A percentile compares a stretch with the other conserved stretches of the same genome.
phyloP scores from a whole-genome alignment of 2,113 vertebrate genomes.

The Zapornia atra region DNA sequence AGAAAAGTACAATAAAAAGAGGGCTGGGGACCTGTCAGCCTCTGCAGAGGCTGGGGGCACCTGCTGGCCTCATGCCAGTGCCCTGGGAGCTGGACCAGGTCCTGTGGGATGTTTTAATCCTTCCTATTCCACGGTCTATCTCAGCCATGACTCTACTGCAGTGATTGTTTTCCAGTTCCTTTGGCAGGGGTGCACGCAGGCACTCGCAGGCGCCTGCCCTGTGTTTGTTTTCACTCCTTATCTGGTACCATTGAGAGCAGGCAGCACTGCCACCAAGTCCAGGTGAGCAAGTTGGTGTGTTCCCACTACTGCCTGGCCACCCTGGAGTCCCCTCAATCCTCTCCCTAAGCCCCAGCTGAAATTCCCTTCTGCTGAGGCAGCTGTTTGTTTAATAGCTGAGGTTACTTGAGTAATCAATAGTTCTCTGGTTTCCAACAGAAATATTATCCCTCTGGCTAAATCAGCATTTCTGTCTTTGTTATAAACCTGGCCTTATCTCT shows the following conservation, averaged over 20 bases:
- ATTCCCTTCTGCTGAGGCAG: conserved; percentile 12
- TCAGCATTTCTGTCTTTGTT: background rate
- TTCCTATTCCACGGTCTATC: background rate
- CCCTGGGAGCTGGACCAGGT: background rate
- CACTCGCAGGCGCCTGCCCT: background rate
- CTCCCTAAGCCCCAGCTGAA: background rate
- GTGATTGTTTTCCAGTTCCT: background rate
- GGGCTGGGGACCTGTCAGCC: background rate
- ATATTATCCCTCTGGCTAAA: background rate
- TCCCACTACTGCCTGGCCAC: background rate
- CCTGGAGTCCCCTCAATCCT: background rate
- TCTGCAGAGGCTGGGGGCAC: background rate
- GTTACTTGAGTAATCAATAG: conserved; percentile 33
- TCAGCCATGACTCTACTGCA: background rate
- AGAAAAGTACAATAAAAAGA: background rate
- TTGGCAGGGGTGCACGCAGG: background rate
- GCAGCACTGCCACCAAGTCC: background rate
- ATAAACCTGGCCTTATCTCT: background rate
- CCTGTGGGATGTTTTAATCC: background rate
- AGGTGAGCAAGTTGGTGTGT: background rate
- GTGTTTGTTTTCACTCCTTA: conserved; percentile 32
- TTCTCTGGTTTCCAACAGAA: background rate
- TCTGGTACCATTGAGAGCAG: background rate
- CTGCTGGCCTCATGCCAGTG: background rate
- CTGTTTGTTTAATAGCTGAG: background rate